Evolutionary conservation across 2,888 invertebrate genomes (phyloP).

Genomic region (Timema podura): DNA sequence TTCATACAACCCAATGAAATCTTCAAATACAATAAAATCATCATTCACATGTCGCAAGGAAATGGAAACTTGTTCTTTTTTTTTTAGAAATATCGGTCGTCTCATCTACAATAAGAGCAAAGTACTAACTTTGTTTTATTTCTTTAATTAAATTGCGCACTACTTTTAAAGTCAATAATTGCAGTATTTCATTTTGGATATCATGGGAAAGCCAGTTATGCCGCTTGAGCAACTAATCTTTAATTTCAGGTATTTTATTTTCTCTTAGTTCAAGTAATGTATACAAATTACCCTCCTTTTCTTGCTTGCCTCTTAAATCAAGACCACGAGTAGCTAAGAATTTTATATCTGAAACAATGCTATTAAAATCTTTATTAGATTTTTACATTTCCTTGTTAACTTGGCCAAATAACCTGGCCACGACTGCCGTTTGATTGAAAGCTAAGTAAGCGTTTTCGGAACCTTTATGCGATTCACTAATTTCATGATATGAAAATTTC

Average conservation of each 20-base stretch:
- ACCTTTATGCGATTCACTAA: too few species aligned
- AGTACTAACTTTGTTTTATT: not conserved
- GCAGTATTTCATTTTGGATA: not conserved
- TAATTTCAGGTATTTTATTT: conserved; percentile 1
- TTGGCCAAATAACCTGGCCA: too few species aligned
- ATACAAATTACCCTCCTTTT: conserved; percentile 1
- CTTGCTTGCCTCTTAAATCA: not conserved
- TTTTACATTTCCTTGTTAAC: not conserved
- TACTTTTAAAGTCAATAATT: not conserved
- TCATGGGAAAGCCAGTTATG: not conserved
- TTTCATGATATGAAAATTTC: too few species aligned
- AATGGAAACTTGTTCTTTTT: not conserved
- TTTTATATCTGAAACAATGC: not conserved
- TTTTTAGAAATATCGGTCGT: not conserved
- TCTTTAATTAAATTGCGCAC: not conserved
- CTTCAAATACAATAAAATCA: not conserved
- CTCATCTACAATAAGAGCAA: not conserved
- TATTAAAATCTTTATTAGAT: not conserved
- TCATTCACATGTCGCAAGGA: not conserved
- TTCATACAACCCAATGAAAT: too few species aligned
- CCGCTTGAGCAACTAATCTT: not conserved
- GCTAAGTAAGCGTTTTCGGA: not conserved
- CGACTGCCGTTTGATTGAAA: not conserved
- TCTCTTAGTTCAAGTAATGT: not conserved
- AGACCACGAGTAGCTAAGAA: not conserved